phyloP scores from a whole-genome alignment of 2,888 invertebrate genomes.

The Xylota sylvarum region DNA sequence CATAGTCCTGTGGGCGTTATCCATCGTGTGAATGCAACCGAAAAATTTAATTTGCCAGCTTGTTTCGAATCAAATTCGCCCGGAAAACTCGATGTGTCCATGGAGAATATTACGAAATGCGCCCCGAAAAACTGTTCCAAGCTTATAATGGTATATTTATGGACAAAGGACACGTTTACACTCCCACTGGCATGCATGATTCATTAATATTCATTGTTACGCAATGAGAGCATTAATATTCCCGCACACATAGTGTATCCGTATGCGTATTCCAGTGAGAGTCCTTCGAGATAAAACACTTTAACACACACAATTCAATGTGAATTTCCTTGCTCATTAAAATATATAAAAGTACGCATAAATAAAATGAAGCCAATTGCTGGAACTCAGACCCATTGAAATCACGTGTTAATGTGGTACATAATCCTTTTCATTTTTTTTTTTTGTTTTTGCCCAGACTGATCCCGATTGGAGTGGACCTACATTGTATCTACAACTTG shows the following conservation, averaged over 20 bases:
- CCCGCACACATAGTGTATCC: neutral
- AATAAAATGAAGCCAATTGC: constrained; percentile 3
- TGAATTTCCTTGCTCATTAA: neutral
- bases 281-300: neutral
- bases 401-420: neutral
- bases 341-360: neutral
- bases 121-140: neutral
- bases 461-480: neutral
- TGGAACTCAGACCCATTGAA: neutral
- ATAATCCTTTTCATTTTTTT: neutral
- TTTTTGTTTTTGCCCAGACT: neutral
- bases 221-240: constrained; percentile 10
- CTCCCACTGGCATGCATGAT: constrained; percentile 8
- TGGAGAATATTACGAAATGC: neutral
- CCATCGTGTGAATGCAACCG: neutral
- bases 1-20: neutral
- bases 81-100: neutral
- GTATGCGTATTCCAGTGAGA: neutral
- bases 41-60: constrained; percentile 18
- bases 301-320: neutral
- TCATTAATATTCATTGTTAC: constrained; percentile 12
- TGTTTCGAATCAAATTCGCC: constrained; percentile 6
- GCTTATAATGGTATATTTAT: neutral
- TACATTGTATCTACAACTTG: neutral
- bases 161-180: constrained; percentile 10